These are phyloP conservation scores for Cenopis cana DNA, from an alignment of 2,888 invertebrate genomes.

Conservation along the genomic window DNA sequence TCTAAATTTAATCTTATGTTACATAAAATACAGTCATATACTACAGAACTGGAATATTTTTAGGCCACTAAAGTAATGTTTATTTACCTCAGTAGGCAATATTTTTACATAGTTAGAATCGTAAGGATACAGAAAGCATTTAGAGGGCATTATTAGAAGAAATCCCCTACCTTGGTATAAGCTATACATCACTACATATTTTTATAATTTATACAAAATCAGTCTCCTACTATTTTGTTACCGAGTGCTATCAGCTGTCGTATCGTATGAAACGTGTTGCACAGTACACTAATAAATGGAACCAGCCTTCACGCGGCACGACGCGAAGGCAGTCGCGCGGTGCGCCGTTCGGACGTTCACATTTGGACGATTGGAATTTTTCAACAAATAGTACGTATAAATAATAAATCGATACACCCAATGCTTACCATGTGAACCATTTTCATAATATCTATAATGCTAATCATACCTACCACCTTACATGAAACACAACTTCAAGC, in stretches of 20 bases:
- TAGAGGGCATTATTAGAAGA: constrained; percentile 59
- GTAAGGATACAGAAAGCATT: constrained; percentile 57
- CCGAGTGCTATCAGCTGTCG: constrained; percentile 68
- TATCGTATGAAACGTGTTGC: constrained; percentile 57
- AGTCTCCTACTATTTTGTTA: constrained; percentile 84
- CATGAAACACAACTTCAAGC: constrained; percentile 67
- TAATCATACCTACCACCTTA: constrained; percentile 54
- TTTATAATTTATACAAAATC: constrained; percentile 77
- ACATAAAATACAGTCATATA: constrained; percentile 78
- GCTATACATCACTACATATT: constrained; percentile 73
- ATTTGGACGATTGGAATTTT: constrained; percentile 72
- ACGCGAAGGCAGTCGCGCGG: constrained; percentile 64
- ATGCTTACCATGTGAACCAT: constrained; percentile 55
- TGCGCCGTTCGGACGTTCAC: constrained; percentile 68
- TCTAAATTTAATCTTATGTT: constrained; percentile 65
- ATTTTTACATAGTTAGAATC: constrained; percentile 58
- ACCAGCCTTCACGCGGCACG: constrained; percentile 55
- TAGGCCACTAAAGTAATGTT: constrained; percentile 36
- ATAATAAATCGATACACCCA: constrained; percentile 51
- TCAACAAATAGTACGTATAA: constrained; percentile 57
- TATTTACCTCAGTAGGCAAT: constrained; percentile 60
- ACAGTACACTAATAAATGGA: constrained; percentile 56
- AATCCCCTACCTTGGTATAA: constrained; percentile 73
- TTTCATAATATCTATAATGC: constrained; percentile 52
- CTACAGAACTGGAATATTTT: constrained; percentile 75